Evolutionary conservation across 2,888 invertebrate genomes (phyloP), one percentile per base, ranked within the genome.

Genomic region (Habrosyne pyritoides): DNA sequence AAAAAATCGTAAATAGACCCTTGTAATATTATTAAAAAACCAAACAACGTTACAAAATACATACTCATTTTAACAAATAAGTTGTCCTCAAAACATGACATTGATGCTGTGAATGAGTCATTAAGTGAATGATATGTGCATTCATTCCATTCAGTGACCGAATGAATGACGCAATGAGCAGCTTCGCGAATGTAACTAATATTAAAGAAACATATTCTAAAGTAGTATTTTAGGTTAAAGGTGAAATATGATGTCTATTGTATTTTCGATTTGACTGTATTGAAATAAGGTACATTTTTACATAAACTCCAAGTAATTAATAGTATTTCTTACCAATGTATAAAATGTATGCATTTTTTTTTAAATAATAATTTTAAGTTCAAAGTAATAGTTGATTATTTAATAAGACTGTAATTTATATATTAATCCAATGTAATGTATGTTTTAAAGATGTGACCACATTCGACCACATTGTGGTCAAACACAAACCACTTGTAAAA

Each of bases 301-400:
- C 8, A 42, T 42, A 42, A 18, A 14, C 7, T 8, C 42, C 14
- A 42, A 18, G 14, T n/a, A 14, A 33, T 10, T n/a, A 36, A 49
- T 42, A 6, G 18, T 42, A 18, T 36, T 18, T 42, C 14, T 26
- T 21, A 28, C 14, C 26, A n/a, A 48, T 52, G 55, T 53, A 53
- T 60, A 55, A 56, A 52, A 46, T 57, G 53, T 51, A 55, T 33
- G 26, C 49, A 55, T 51, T 54, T 53, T 49, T 18, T 33, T 51
- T 18, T 48, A 24, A 57, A 28, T 54, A 14, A 47, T 56, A 56
- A 24, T 30, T 52, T 47, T 61, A 47, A 59, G 57, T 60, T 52
- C n/a, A 59, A 66, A 57, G 53, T 59, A 0, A 63, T 63, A 60
- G 57, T 0, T 50, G 49, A 30, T 8, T 28, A 28, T 28, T 12